Percentiles rank a stretch among this genome's conserved stretches.
Evolutionary conservation across 2,113 vertebrate genomes (phyloP).

Genomic region (Rafetus swinhoei): DNA sequence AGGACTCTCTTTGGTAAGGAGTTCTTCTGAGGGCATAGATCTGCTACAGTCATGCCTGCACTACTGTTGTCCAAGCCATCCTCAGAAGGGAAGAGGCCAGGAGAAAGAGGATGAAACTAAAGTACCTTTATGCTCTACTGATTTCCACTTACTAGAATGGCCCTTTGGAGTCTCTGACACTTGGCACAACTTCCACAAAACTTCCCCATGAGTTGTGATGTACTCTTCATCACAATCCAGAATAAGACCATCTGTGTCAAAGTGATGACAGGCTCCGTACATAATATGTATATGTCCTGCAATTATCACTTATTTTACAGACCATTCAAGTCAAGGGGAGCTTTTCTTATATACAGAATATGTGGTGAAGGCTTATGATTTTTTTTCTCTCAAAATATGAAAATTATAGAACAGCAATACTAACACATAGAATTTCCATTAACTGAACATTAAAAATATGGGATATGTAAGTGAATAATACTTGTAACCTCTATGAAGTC

Average conservation of each 20-base stretch:
- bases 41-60: background rate
- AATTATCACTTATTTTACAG: background rate
- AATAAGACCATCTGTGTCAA: background rate
- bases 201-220: background rate
- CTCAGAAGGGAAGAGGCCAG: background rate
- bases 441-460: constrained; percentile 4
- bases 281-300: background rate
- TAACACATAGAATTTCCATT: constrained; percentile 4
- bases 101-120: background rate
- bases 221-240: background rate
- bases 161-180: background rate
- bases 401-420: background rate
- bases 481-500: constrained; percentile 25
- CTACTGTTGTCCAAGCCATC: background rate
- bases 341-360: background rate
- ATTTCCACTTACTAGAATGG: background rate
- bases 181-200: background rate
- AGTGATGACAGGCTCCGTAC: accelerated
- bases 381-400: constrained; percentile 6
- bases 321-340: background rate
- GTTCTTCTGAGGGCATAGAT: background rate
- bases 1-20: background rate
- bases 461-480: constrained; percentile 12
- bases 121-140: background rate
- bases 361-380: background rate